A percentile compares a stretch with the other conserved stretches of the same genome.
These are phyloP conservation scores for Tachypleus tridentatus DNA, from an alignment of 1,140 invertebrate species.

Conservation along the genomic window DNA sequence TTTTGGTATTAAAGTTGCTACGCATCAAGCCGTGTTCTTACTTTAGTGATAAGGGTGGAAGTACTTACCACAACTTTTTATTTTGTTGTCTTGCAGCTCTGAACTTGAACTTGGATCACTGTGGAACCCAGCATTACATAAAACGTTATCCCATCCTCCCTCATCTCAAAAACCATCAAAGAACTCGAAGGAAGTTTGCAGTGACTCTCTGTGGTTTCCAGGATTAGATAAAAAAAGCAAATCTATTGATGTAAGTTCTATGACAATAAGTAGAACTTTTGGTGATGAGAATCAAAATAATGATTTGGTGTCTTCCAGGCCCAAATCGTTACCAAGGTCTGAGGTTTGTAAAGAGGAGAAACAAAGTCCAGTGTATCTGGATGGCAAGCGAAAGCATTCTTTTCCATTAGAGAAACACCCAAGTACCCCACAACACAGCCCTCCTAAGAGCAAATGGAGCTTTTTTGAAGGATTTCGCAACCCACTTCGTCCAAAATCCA, in stretches of 20 bases:
- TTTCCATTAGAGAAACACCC: background rate
- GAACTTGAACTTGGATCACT: background rate
- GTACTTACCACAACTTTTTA: too few species aligned
- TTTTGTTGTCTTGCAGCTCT: background rate
- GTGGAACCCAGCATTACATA: background rate
- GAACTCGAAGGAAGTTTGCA: too few species aligned
- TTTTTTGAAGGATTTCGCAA: slow-evolving; percentile 47
- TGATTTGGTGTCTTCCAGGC: background rate
- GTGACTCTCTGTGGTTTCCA: too few species aligned
- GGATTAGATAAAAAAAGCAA: too few species aligned
- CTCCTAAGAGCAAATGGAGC: slow-evolving; percentile 29
- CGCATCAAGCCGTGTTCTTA: too few species aligned
- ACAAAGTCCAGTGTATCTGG: background rate
- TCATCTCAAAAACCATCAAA: background rate
- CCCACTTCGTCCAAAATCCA: slow-evolving; percentile 36
- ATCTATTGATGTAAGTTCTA: too few species aligned
- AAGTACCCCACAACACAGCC: slow-evolving; percentile 2
- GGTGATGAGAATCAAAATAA: background rate
- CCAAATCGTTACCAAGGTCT: background rate
- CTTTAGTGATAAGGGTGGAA: too few species aligned
- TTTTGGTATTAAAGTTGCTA: too few species aligned
- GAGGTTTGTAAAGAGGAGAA: background rate
- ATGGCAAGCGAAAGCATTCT: background rate
- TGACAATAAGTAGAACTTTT: background rate
- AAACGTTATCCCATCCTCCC: background rate